These are phyloP conservation scores for Dendrolimus houi DNA, from an alignment of 2,888 invertebrate genomes.

Conservation along the genomic window DNA sequence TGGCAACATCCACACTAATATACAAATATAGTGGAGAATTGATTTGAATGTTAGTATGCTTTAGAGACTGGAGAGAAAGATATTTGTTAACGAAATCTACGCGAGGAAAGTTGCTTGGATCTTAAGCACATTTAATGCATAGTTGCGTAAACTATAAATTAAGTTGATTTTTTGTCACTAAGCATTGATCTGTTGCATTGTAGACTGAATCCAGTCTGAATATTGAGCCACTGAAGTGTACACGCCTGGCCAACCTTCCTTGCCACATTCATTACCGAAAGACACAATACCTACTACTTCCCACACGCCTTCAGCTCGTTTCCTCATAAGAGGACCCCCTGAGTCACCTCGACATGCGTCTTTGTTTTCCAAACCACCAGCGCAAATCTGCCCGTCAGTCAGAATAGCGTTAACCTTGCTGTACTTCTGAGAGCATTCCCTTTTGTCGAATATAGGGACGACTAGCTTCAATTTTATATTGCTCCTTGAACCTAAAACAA, in stretches of 20 bases:
- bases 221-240: slow-evolving; percentile 80
- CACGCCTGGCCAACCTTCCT: slow-evolving; percentile 80
- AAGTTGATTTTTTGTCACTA: slow-evolving; percentile 9
- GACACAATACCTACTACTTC: slow-evolving; percentile 80
- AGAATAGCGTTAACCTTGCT: slow-evolving; percentile 59
- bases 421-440: slow-evolving; percentile 72
- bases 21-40: too few relatives aligned
- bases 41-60: too few relatives aligned
- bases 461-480: slow-evolving; percentile 79
- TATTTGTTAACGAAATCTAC: too few relatives aligned
- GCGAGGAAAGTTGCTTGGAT: too few relatives aligned
- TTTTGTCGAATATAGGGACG: slow-evolving; percentile 72
- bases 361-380: slow-evolving; percentile 80
- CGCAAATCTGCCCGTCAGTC: slow-evolving; percentile 79
- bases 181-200: slow-evolving; percentile 39
- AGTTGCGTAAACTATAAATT: too few relatives aligned
- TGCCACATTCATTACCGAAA: slow-evolving; percentile 80
- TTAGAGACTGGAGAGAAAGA: too few relatives aligned
- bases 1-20: too few relatives aligned
- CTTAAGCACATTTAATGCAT: too few relatives aligned
- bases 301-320: slow-evolving; percentile 66
- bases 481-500: slow-evolving; percentile 59
- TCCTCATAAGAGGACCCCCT: slow-evolving; percentile 85
- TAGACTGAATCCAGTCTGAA: slow-evolving; percentile 76
- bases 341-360: slow-evolving; percentile 87